phyloP scores from a whole-genome alignment of 2,113 vertebrate species.

The Tenebrosternarchus preto region DNA sequence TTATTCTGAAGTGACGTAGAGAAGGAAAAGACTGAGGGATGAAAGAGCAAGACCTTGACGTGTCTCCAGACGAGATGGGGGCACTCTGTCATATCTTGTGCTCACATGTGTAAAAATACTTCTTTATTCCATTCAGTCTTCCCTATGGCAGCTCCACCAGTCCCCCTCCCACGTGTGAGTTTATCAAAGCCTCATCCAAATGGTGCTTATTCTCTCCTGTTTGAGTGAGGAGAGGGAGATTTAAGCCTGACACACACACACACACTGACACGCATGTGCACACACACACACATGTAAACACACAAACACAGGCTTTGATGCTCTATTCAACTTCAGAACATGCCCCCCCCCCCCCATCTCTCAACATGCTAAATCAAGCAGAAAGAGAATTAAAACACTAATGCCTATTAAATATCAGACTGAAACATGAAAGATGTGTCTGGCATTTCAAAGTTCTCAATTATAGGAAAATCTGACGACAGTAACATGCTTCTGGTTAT shows the following conservation, averaged over 20 bases:
- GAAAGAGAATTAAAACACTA: conserved; percentile 46
- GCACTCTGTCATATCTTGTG: conserved; percentile 39
- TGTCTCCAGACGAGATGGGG: conserved; percentile 33
- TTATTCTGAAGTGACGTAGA: neutral
- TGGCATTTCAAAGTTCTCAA: conserved; percentile 14
- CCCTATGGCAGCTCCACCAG: conserved; percentile 39
- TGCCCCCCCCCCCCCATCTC: conserved; percentile 59
- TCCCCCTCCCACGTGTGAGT: conserved; percentile 48
- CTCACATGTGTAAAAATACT: conserved; percentile 50
- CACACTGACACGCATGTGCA: neutral
- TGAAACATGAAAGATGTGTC: conserved; percentile 20
- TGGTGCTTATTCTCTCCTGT: conserved; percentile 43
- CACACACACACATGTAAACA: conserved; percentile 47
- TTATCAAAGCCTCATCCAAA: conserved; percentile 49
- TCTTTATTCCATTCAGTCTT: conserved; percentile 50
- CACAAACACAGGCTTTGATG: conserved; percentile 23
- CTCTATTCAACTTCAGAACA: conserved; percentile 55
- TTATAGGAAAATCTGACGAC: conserved; percentile 12
- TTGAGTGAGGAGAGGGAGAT: conserved; percentile 50
- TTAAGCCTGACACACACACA: conserved; percentile 51
- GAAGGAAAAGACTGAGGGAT: neutral
- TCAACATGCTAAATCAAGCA: conserved; percentile 53
- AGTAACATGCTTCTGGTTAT: conserved; percentile 25
- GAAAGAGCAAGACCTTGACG: conserved; percentile 19
- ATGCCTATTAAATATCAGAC: conserved; percentile 24